phyloP scores from a whole-genome alignment of 1,140 invertebrate genomes.

The Zaprionus vittiger region DNA sequence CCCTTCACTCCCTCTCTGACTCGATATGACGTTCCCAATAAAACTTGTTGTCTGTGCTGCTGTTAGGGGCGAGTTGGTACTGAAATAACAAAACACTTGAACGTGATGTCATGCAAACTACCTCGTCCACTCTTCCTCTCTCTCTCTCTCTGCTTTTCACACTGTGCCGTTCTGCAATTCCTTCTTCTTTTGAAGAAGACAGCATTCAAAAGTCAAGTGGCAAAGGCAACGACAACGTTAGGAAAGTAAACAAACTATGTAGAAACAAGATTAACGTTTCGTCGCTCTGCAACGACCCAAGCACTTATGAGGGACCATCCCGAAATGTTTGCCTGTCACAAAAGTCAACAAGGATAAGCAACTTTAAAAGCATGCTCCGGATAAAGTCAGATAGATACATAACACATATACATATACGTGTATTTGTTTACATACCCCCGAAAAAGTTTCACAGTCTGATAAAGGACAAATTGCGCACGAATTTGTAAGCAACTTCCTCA shows the following conservation, averaged over 20 bases:
- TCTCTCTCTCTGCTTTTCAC: background rate
- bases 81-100: slow-evolving; percentile 50
- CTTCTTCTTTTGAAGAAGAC: slow-evolving; percentile 18
- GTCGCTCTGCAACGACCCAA: background rate
- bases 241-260: slow-evolving; percentile 60
- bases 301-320: slow-evolving; percentile 7
- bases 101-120: slow-evolving; percentile 44
- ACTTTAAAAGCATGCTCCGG: slow-evolving; percentile 22
- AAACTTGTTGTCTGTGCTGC: slow-evolving; percentile 18
- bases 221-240: slow-evolving; percentile 17
- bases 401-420: background rate
- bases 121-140: background rate
- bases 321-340: slow-evolving; percentile 36
- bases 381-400: background rate
- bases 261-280: slow-evolving; percentile 58
- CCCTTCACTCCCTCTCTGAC: background rate
- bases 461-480: slow-evolving; percentile 17
- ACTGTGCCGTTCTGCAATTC: background rate
- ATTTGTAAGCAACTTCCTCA: slow-evolving; percentile 9
- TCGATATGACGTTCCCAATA: slow-evolving; percentile 21
- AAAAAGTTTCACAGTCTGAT: slow-evolving; percentile 19
- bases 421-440: background rate
- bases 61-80: slow-evolving; percentile 6
- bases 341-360: slow-evolving; percentile 54
- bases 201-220: slow-evolving; percentile 46